A percentile compares a stretch with the other conserved stretches of the same genome.
These are phyloP conservation scores for Vanessa tameamea DNA, from an alignment of 1,140 invertebrate genomes.

Conservation along the genomic window DNA sequence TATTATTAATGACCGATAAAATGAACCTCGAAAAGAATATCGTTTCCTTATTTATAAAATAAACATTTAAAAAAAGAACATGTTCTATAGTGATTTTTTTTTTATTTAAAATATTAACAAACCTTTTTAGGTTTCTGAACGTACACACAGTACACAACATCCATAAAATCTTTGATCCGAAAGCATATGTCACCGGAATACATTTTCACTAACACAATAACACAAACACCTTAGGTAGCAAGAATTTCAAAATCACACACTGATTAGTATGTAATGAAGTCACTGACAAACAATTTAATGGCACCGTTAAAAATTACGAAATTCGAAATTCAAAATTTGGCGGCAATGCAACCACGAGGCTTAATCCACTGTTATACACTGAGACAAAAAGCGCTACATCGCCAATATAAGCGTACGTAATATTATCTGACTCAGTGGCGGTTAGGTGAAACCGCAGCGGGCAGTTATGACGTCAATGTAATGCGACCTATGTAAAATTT, in stretches of 20 bases:
- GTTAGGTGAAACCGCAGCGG: conserved; percentile 41
- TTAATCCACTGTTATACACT: conserved; percentile 43
- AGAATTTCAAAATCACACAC: conserved; percentile 15
- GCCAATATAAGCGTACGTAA: conserved; percentile 56
- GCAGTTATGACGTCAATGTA: conserved; percentile 56
- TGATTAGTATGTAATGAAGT: conserved; percentile 1
- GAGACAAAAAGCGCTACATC: conserved; percentile 37
- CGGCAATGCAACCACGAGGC: conserved; percentile 16
- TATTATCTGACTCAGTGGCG: conserved; percentile 53
- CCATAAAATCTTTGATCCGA: conserved; percentile 68
- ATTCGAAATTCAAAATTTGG: conserved; percentile 21
- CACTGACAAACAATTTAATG: background rate
- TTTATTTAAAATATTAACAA: conserved; percentile 3
- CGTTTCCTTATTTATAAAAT: conserved; percentile 13
- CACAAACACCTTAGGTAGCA: conserved; percentile 21
- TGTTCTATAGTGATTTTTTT: too few species aligned
- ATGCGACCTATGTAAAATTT: conserved; percentile 41
- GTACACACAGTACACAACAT: conserved; percentile 71
- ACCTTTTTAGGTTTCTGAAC: conserved; percentile 61
- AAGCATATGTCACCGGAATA: conserved; percentile 62
- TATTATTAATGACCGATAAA: conserved; percentile 11
- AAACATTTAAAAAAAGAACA: conserved; percentile 17
- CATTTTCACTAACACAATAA: conserved; percentile 52
- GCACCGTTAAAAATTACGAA: background rate
- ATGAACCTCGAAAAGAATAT: conserved; percentile 25